Evolutionary conservation across 2,888 invertebrate species (phyloP).

Genomic region (Drosophila birchii): DNA sequence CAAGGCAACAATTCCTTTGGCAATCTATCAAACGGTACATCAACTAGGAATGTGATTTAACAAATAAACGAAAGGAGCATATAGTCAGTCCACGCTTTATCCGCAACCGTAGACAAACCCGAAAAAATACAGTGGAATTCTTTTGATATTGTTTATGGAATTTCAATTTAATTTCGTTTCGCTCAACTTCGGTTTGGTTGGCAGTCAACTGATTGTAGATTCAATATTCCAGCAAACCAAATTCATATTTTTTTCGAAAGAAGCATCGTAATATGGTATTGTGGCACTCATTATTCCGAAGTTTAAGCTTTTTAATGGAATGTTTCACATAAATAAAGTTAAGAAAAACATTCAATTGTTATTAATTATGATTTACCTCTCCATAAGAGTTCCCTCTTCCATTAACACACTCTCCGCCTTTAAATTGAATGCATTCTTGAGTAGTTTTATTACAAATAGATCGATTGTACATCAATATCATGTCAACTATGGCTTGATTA

Average conservation of each 20-base stretch:
- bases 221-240: conserved; percentile 10
- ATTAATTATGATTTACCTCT: background rate
- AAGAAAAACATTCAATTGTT: conserved; percentile 6
- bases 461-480: conserved; percentile 48
- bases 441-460: conserved; percentile 34
- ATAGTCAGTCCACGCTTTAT: conserved; percentile 44
- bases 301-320: conserved; percentile 37
- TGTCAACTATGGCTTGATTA: conserved; percentile 27
- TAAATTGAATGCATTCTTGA: conserved; percentile 18
- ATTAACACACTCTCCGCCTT: background rate
- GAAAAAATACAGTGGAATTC: background rate
- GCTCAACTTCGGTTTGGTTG: background rate
- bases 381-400: background rate
- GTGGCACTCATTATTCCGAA: conserved; percentile 27
- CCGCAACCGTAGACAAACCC: conserved; percentile 12
- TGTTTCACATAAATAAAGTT: conserved; percentile 27
- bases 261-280: conserved; percentile 19
- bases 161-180: conserved; percentile 1
- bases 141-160: conserved; percentile 12
- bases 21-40: conserved; percentile 51
- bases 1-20: conserved; percentile 40
- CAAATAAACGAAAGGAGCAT: conserved; percentile 52
- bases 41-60: conserved; percentile 70
- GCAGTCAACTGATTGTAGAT: conserved; percentile 3
- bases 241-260: conserved; percentile 13